Conservation (phyloP, 2,797 vertebrate genomes). For the Mus spretus region DNA sequence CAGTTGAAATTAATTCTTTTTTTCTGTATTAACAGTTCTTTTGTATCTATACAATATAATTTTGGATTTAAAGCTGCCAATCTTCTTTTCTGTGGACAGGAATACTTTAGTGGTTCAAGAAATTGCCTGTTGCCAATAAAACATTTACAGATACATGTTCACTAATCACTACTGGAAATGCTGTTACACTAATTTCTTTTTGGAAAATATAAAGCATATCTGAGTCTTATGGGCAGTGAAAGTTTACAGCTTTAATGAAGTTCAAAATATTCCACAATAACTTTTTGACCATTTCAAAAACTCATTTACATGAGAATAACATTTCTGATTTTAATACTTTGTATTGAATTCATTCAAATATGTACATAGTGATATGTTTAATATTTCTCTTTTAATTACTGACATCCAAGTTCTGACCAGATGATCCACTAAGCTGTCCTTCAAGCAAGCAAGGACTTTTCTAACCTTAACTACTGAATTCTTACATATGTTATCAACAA, state of each 20-base stretch:
- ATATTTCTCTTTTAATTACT: neutral
- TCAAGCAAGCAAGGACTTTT: neutral
- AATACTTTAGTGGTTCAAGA: neutral
- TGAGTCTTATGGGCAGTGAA: neutral
- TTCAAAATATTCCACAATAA: neutral
- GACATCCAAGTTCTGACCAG: neutral
- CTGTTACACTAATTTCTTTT: neutral
- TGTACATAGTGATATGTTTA: neutral
- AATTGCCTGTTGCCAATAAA: neutral
- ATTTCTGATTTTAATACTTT: neutral
- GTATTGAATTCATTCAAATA: neutral
- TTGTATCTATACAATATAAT: neutral
- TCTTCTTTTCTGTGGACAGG: neutral
- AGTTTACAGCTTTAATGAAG: neutral
- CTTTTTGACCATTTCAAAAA: neutral
- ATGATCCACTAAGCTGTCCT: neutral
- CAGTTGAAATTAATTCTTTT: neutral
- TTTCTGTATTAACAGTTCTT: neutral
- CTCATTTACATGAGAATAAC: neutral
- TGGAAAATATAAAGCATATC: neutral
- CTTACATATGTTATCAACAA: neutral
- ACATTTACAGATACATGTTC: neutral
- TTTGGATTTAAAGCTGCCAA: neutral
- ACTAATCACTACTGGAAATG: neutral
- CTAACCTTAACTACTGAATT: neutral